A percentile compares a stretch with the other conserved stretches of the same genome.
phyloP scores from a whole-genome alignment of 2,888 invertebrate genomes.

The Quadroppia sp. region DNA sequence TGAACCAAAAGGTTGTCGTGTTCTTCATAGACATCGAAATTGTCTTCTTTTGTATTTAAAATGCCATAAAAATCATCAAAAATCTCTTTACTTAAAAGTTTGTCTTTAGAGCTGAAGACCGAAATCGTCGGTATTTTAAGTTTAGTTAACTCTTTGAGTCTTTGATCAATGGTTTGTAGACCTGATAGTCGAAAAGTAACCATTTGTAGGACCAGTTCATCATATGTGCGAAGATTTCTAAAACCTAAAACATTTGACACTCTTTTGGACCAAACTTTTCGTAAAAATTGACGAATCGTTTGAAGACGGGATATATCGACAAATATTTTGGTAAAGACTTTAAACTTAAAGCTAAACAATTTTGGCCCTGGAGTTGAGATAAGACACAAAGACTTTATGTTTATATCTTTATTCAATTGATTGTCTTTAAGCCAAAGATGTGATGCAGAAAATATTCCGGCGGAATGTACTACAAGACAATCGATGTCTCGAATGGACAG shows the following conservation, averaged over 20 bases:
- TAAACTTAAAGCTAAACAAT: background rate
- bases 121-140: slow-evolving; percentile 37
- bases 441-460: slow-evolving; percentile 33
- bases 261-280: slow-evolving; percentile 10
- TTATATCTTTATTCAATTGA: background rate
- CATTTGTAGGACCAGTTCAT: background rate
- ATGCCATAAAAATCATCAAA: slow-evolving; percentile 35
- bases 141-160: slow-evolving; percentile 25
- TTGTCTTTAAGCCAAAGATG: slow-evolving; percentile 38
- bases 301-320: background rate
- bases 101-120: slow-evolving; percentile 39
- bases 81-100: slow-evolving; percentile 29
- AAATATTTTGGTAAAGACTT: background rate
- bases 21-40: slow-evolving; percentile 42
- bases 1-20: slow-evolving; percentile 35
- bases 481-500: slow-evolving; percentile 7
- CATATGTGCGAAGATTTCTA: background rate
- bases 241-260: background rate
- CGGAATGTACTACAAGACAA: slow-evolving; percentile 37
- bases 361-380: slow-evolving; percentile 12
- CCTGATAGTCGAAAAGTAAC: background rate
- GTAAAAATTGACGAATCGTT: background rate
- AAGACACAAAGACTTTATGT: slow-evolving; percentile 22
- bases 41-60: background rate
- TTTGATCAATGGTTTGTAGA: background rate